These are phyloP conservation scores for Listronotus oregonensis DNA, from an alignment of 1,140 invertebrate species.

Conservation along the genomic window DNA sequence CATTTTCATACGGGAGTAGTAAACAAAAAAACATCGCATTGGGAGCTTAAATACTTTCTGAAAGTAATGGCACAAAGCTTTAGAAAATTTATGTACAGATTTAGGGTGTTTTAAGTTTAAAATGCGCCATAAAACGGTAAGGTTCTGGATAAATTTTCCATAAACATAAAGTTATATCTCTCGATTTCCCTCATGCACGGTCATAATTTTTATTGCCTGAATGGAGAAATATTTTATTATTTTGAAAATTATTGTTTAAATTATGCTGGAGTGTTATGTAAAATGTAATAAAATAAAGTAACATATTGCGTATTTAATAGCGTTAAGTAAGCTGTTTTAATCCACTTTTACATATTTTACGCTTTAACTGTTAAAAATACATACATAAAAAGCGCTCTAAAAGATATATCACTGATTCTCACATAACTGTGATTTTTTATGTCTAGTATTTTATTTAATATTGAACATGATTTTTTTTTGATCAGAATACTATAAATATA, in stretches of 20 bases:
- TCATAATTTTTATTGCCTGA: constrained; percentile 29
- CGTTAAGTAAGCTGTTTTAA: too few species aligned
- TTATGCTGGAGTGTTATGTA: constrained; percentile 25
- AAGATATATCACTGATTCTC: too few species aligned
- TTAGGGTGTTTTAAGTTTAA: constrained; percentile 39
- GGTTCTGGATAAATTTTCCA: constrained; percentile 40
- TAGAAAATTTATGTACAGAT: constrained; percentile 38
- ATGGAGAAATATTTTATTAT: constrained; percentile 30
- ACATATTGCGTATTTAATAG: constrained; percentile 13
- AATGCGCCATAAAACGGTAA: constrained; percentile 37
- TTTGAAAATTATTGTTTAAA: constrained; percentile 27
- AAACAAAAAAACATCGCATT: constrained; percentile 33
- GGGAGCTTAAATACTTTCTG: constrained; percentile 30
- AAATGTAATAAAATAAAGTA: constrained; percentile 17
- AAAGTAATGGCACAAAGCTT: constrained; percentile 27
- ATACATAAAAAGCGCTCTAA: too few species aligned
- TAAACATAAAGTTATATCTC: constrained; percentile 38
- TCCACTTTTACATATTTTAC: too few species aligned
- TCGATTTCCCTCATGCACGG: constrained; percentile 24
- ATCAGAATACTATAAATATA: too few species aligned
- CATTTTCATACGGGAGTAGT: constrained; percentile 24
- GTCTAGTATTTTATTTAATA: too few species aligned
- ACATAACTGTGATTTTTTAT: too few species aligned
- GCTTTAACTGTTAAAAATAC: too few species aligned
- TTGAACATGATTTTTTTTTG: too few species aligned